Percentiles rank a stretch among this genome's conserved stretches.
Conservation (phyloP, 2,113 vertebrate genomes). For the Anoura caudifer region DNA sequence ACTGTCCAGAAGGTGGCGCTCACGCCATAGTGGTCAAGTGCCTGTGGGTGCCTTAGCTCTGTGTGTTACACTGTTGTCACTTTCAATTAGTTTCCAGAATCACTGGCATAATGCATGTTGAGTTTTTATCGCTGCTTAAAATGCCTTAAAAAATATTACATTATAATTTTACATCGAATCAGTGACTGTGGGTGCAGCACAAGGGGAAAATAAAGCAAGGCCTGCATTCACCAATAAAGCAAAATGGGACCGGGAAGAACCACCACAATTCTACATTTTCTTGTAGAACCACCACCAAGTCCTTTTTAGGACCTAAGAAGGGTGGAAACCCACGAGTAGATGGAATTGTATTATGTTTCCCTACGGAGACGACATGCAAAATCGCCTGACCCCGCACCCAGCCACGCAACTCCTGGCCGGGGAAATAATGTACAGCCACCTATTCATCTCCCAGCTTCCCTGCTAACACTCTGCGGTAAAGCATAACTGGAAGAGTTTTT, state of each 20-base stretch:
- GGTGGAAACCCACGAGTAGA: neutral
- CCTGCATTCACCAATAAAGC: neutral
- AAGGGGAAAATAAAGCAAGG: neutral
- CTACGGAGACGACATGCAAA: neutral
- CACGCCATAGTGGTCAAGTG: neutral
- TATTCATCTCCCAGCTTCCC: neutral
- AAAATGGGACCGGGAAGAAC: neutral
- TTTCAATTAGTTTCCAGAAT: constrained; percentile 5
- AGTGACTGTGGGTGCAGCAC: neutral
- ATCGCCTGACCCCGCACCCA: neutral
- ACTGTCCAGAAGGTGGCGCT: constrained; percentile 41
- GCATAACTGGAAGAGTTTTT: neutral
- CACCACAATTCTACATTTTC: neutral
- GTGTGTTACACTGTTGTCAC: neutral
- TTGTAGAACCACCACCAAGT: neutral
- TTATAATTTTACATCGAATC: neutral
- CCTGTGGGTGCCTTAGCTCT: neutral
- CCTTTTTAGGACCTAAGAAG: neutral
- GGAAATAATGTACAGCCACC: neutral
- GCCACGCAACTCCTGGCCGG: neutral
- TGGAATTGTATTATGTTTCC: neutral
- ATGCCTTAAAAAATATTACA: neutral
- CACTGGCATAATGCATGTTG: neutral
- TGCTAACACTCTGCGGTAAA: neutral
- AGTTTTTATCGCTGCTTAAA: neutral